phyloP scores from a whole-genome alignment of 2,888 invertebrate species.

The Monopis laevigella region DNA sequence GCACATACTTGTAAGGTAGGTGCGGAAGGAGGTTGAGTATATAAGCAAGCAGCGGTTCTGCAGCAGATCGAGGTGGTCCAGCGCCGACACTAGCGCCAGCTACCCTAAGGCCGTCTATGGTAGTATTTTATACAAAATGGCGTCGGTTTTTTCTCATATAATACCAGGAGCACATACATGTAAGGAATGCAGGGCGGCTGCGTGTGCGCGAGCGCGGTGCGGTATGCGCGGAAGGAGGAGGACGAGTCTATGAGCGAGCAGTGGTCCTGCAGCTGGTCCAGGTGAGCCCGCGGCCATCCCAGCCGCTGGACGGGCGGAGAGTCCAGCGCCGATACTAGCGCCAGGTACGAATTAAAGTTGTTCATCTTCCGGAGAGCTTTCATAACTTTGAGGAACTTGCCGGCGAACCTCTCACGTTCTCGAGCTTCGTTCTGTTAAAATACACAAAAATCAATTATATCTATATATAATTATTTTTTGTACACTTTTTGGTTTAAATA shows the following conservation, averaged over 20 bases:
- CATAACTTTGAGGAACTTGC: constrained; percentile 98
- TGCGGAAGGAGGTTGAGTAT: no score
- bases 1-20: no score
- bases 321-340: constrained; percentile 94
- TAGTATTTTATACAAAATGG: no score
- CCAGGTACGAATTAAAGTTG: constrained; percentile 98
- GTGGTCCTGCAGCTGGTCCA: constrained; percentile 93
- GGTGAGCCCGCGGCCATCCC: constrained; percentile 93
- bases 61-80: no score
- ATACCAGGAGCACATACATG: no score
- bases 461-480: no score
- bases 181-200: constrained; percentile 99
- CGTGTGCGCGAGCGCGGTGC: constrained; percentile 92
- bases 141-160: no score
- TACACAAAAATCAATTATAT: no score
- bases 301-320: constrained; percentile 93
- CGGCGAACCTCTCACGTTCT: constrained; percentile 93
- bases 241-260: constrained; percentile 97
- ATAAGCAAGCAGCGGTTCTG: no score
- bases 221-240: constrained; percentile 97
- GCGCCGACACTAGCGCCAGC: no score
- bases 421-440: constrained; percentile 77
- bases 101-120: no score
- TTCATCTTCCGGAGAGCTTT: constrained; percentile 96
- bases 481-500: no score